Evolutionary conservation across 2,888 invertebrate genomes (phyloP).

Genomic region (Limnephilus marmoratus): DNA sequence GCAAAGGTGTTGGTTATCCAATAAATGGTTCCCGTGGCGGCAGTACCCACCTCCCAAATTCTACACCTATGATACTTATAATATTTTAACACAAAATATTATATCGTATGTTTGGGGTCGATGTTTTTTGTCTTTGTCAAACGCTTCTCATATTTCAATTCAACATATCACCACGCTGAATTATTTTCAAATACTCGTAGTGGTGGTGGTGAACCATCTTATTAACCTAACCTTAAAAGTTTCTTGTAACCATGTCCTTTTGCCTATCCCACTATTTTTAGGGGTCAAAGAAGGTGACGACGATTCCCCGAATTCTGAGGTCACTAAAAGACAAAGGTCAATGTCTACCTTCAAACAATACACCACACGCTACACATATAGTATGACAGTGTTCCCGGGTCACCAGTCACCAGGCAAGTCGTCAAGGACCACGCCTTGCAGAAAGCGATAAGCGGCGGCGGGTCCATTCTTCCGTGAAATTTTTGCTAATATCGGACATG

Average conservation of each 20-base stretch:
- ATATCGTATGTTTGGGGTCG: no score
- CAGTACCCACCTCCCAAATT: no score
- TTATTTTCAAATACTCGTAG: no score
- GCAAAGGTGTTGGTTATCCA: no score
- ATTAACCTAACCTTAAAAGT: not conserved
- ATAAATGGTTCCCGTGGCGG: no score
- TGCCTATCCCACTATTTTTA: not conserved
- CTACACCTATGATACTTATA: no score
- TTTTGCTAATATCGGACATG: slow-evolving; percentile 28
- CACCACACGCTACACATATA: not conserved
- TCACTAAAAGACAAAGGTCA: not conserved
- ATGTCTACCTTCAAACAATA: not conserved
- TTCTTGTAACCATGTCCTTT: not conserved
- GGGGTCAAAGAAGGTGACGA: not conserved
- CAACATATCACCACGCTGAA: no score
- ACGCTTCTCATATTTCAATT: no score
- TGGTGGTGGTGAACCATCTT: not conserved
- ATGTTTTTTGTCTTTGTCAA: no score
- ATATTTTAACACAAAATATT: no score
- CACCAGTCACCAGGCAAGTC: not conserved
- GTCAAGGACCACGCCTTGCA: slow-evolving; percentile 36
- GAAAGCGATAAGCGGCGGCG: not conserved
- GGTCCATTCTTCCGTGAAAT: slow-evolving; percentile 17
- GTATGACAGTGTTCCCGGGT: not conserved
- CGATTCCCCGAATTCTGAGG: not conserved